phyloP scores from a whole-genome alignment of 2,797 vertebrate genomes.

The Scolopax bukidnonensis region DNA sequence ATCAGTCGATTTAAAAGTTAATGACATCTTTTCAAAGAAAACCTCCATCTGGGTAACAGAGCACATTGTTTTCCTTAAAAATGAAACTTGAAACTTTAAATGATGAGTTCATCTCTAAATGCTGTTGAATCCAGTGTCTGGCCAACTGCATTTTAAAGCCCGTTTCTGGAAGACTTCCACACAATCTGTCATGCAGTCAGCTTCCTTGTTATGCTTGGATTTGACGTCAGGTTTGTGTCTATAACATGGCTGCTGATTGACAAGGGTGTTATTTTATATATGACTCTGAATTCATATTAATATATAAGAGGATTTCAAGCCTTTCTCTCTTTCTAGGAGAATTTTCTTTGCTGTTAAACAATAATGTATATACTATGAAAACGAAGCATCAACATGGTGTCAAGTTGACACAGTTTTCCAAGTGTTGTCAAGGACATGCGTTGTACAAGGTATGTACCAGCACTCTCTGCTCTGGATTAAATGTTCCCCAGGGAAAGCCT shows the following conservation, averaged over 20 bases:
- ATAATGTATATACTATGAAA: neutral
- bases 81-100: neutral
- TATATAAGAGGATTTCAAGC: neutral
- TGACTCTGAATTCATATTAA: neutral
- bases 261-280: neutral
- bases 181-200: neutral
- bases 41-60: neutral
- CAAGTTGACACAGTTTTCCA: neutral
- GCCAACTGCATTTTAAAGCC: slow-evolving; percentile 1
- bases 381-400: neutral
- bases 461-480: neutral
- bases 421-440: accelerated
- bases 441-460: neutral
- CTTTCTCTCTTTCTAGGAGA: neutral
- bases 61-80: neutral
- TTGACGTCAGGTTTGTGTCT: slow-evolving; percentile 4
- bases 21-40: neutral
- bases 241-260: neutral
- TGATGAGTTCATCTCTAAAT: neutral
- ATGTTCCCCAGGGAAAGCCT: neutral
- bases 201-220: neutral
- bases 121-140: neutral
- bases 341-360: neutral
- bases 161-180: neutral
- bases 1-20: neutral